Percentiles rank a stretch among this genome's conserved stretches.
Evolutionary conservation across 2,113 vertebrate genomes (phyloP).

Genomic region (Hepsetus odoe): DNA sequence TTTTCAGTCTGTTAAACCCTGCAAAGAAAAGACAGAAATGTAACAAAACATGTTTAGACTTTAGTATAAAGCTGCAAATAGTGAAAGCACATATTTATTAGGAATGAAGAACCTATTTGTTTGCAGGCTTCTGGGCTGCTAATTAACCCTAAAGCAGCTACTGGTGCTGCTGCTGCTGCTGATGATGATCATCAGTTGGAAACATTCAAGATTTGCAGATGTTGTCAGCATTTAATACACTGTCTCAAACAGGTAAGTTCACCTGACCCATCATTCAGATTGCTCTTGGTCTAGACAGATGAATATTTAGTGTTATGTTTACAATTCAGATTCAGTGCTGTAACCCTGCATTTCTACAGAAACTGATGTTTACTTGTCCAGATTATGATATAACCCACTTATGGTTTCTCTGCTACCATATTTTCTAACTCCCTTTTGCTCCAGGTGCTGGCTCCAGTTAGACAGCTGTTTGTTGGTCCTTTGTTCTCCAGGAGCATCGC

Average conservation of each 20-base stretch:
- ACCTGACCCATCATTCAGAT: background rate
- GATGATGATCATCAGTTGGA: constrained; percentile 27
- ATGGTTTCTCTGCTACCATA: background rate
- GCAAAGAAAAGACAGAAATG: too few relatives aligned
- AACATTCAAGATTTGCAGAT: background rate
- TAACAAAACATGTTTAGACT: too few relatives aligned
- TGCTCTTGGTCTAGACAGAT: background rate
- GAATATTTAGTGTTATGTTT: background rate
- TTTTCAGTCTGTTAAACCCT: background rate
- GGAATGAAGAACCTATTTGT: background rate
- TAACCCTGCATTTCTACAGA: background rate
- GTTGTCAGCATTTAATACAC: background rate
- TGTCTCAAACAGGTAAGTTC: constrained; percentile 61
- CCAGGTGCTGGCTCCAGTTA: constrained; percentile 65
- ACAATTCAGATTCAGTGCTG: background rate
- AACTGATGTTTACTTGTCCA: background rate
- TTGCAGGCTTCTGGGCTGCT: constrained; percentile 60
- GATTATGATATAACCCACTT: background rate
- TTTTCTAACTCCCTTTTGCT: constrained; percentile 7
- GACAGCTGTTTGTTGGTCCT: constrained; percentile 60
- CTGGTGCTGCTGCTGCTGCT: too few relatives aligned
- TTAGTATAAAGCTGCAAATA: too few relatives aligned
- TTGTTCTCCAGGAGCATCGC: constrained; percentile 64
- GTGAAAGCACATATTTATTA: background rate
- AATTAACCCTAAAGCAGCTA: constrained; percentile 23